Conservation (phyloP, 1,140 invertebrate species). For the Drosophila triauraria region DNA sequence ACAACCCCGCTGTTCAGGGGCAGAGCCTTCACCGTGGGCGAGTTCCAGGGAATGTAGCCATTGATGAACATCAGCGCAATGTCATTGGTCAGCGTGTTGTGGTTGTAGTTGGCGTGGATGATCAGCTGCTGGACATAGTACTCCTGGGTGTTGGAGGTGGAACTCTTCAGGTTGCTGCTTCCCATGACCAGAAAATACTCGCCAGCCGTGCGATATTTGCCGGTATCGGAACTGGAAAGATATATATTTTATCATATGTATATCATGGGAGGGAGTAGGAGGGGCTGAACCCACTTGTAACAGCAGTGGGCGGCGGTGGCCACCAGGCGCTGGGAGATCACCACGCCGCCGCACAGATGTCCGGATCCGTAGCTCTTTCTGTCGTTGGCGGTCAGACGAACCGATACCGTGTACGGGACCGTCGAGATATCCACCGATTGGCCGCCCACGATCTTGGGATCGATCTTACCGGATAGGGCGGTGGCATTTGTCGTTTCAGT, state of each 20-base stretch:
- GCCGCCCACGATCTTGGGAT: slow-evolving; percentile 65
- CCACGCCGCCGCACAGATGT: slow-evolving; percentile 87
- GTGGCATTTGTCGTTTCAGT: neutral
- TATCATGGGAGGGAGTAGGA: neutral
- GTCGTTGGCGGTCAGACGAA: slow-evolving; percentile 57
- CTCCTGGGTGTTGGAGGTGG: slow-evolving; percentile 29
- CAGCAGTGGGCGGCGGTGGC: slow-evolving; percentile 90
- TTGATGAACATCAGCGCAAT: slow-evolving; percentile 68
- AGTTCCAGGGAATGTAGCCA: slow-evolving; percentile 61
- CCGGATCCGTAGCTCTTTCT: slow-evolving; percentile 52
- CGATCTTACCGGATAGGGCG: neutral
- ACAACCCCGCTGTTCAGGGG: slow-evolving; percentile 9
- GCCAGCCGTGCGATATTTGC: slow-evolving; percentile 38
- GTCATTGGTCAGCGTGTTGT: slow-evolving; percentile 47
- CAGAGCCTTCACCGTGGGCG: slow-evolving; percentile 31
- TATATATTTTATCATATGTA: neutral
- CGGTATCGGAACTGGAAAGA: slow-evolving; percentile 2
- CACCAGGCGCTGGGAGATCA: slow-evolving; percentile 86
- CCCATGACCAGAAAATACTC: slow-evolving; percentile 74
- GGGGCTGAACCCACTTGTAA: slow-evolving; percentile 41
- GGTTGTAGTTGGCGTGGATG: slow-evolving; percentile 39
- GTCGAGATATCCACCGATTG: slow-evolving; percentile 5
- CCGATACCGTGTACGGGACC: slow-evolving; percentile 66
- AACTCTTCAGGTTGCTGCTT: slow-evolving; percentile 27
- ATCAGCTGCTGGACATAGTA: slow-evolving; percentile 64